A percentile compares a stretch with the other conserved stretches of the same genome.
Conservation (phyloP, 2,888 invertebrate species). For the Blastobasis adustella region DNA sequence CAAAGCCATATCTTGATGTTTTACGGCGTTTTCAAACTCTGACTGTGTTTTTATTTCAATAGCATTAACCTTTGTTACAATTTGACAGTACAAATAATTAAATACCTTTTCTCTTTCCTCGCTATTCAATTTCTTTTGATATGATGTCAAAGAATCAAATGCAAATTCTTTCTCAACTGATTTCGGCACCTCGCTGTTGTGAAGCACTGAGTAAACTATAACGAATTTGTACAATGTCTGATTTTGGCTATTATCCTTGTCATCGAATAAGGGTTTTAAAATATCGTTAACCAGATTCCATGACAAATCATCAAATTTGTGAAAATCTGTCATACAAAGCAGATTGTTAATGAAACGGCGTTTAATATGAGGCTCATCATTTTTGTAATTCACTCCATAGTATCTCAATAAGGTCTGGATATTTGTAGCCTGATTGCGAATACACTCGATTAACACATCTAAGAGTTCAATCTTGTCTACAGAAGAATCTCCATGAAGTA, state of each 20-base stretch:
- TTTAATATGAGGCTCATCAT: conserved; percentile 29
- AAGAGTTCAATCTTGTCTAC: conserved; percentile 28
- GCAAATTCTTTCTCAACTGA: conserved; percentile 30
- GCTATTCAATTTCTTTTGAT: conserved; percentile 25
- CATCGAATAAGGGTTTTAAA: conserved; percentile 23
- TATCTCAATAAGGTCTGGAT: conserved; percentile 33
- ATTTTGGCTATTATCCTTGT: too few relatives aligned
- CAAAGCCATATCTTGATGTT: conserved; percentile 19
- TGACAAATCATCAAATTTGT: conserved; percentile 30
- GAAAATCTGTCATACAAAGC: conserved; percentile 23
- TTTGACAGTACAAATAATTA: conserved; percentile 29
- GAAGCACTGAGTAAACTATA: conserved; percentile 32
- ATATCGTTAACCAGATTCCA: conserved; percentile 44
- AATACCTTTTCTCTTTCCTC: conserved; percentile 37
- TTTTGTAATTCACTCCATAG: conserved; percentile 33
- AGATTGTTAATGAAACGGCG: conserved; percentile 29
- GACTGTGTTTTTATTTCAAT: conserved; percentile 20
- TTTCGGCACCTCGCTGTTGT: conserved; percentile 28
- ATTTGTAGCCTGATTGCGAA: conserved; percentile 25
- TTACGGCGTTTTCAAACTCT: conserved; percentile 19
- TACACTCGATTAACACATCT: conserved; percentile 30
- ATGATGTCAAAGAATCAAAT: conserved; percentile 26
- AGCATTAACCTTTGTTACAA: conserved; percentile 21
- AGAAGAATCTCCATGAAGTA: conserved; percentile 25
- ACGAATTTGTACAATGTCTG: conserved; percentile 16